Conservation (phyloP, 2,113 vertebrate genomes). For the Terrapene triunguis region DNA sequence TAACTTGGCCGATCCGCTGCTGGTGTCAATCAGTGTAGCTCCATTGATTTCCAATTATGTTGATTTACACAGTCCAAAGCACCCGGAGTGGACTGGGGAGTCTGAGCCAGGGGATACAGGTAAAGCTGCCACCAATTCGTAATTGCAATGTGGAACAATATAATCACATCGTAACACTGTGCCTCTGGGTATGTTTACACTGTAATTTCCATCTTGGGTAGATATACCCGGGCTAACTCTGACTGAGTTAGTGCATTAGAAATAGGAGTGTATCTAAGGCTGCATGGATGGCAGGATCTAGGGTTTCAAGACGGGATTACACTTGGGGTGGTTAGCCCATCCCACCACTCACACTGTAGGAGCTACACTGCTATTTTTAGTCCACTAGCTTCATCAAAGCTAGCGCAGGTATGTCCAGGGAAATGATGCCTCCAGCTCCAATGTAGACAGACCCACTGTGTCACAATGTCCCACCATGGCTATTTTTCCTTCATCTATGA, state of each 20-base stretch:
- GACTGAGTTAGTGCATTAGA: neutral
- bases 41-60: neutral
- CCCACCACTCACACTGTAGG: neutral
- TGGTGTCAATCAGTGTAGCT: neutral
- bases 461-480: neutral
- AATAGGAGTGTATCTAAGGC: neutral
- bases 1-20: neutral
- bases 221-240: neutral
- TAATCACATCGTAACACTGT: neutral
- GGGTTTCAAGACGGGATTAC: neutral
- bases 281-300: neutral
- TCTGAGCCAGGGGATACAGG: neutral
- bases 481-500: neutral
- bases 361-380: neutral
- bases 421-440: neutral
- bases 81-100: neutral
- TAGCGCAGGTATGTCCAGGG: neutral
- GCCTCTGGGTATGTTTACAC: neutral
- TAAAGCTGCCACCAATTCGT: neutral
- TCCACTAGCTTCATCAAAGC: neutral
- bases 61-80: neutral
- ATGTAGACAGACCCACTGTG: neutral
- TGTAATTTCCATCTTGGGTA: neutral
- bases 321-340: neutral
- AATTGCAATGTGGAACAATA: neutral